phyloP scores from a whole-genome alignment of 1,140 invertebrate genomes.

The Bombus fervidus region DNA sequence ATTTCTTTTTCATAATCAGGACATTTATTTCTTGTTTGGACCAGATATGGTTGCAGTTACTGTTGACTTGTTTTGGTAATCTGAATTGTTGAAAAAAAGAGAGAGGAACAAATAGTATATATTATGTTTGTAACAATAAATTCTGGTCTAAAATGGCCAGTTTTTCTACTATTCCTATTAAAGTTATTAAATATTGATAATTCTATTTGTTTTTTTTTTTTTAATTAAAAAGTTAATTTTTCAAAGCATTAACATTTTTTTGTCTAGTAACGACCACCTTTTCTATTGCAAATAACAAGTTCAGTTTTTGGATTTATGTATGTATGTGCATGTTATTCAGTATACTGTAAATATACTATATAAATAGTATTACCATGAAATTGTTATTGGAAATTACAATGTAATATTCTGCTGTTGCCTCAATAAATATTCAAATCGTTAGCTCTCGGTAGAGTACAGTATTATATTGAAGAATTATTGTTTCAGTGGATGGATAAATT shows the following conservation, averaged over 20 bases:
- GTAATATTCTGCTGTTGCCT: slow-evolving; percentile 15
- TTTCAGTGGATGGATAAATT: slow-evolving; percentile 11
- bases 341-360: not conserved
- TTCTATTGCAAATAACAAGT: not conserved
- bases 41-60: not conserved
- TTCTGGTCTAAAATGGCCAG: not conserved
- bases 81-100: not conserved
- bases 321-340: not conserved
- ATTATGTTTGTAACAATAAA: not conserved
- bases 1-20: no score
- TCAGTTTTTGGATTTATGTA: not conserved
- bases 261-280: not conserved
- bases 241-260: no score
- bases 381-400: slow-evolving; percentile 24
- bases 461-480: slow-evolving; percentile 28
- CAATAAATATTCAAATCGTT: slow-evolving; percentile 23
- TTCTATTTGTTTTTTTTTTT: not conserved
- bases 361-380: slow-evolving; percentile 17
- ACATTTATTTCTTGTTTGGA: no score
- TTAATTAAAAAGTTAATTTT: not conserved
- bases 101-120: not conserved
- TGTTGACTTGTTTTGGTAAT: not conserved
- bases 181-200: not conserved
- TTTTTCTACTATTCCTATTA: not conserved
- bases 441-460: not conserved